Evolutionary conservation across 2,113 vertebrate genomes (phyloP).

Genomic region (Hoplias malabaricus): DNA sequence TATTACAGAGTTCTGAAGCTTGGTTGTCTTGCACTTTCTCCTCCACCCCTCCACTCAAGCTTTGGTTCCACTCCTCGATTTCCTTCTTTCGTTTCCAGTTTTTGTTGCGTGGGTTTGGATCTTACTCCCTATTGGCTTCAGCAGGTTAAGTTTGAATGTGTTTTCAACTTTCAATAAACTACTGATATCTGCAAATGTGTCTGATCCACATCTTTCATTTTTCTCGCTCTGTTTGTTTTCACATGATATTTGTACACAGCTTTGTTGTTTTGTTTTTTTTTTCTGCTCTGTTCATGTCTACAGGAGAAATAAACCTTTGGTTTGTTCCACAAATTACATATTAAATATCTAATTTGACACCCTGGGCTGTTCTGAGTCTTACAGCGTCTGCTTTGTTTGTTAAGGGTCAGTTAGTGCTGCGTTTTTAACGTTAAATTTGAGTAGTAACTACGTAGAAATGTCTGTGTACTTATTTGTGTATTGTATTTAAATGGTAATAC

Average conservation of each 20-base stretch:
- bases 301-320: too few species aligned
- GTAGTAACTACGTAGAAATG: too few species aligned
- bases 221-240: background rate
- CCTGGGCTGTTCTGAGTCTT: too few species aligned
- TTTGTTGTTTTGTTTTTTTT: background rate
- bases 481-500: too few species aligned
- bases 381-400: too few species aligned
- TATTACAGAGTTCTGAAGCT: background rate
- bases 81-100: background rate
- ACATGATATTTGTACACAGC: background rate
- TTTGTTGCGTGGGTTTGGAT: background rate
- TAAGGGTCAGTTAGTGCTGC: too few species aligned
- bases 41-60: background rate
- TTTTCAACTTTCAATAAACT: slow-evolving; percentile 52
- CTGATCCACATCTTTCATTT: background rate
- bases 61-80: background rate
- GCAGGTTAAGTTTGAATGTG: slow-evolving; percentile 44
- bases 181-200: slow-evolving; percentile 39
- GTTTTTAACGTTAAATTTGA: too few species aligned
- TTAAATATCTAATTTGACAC: too few species aligned
- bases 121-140: slow-evolving; percentile 33
- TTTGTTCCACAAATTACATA: too few species aligned
- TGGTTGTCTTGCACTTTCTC: background rate
- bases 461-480: too few species aligned
- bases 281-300: too few species aligned